Conservation (phyloP, 1,140 invertebrate genomes). For the Drosophila murphyi region DNA sequence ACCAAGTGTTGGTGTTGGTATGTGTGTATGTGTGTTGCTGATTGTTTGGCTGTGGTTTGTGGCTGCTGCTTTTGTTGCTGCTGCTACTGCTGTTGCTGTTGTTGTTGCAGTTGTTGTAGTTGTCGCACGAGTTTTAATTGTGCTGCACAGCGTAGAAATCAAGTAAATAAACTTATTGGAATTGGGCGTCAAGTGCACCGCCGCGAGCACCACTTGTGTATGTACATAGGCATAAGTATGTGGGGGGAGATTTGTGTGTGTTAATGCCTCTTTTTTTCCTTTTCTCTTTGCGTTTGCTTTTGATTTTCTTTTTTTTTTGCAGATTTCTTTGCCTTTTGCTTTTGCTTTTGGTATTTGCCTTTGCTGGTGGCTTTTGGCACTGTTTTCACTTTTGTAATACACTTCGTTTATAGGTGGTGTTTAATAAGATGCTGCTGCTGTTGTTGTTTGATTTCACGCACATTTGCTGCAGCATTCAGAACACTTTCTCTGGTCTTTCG, state of each 20-base stretch:
- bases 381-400: slow-evolving; percentile 67
- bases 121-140: slow-evolving; percentile 25
- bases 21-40: slow-evolving; percentile 10
- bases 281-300: slow-evolving; percentile 24
- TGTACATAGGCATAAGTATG: slow-evolving; percentile 19
- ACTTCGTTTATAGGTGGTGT: slow-evolving; percentile 36
- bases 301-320: slow-evolving; percentile 4
- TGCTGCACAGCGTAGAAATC: slow-evolving; percentile 33
- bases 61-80: slow-evolving; percentile 2
- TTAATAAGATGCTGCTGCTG: slow-evolving; percentile 10
- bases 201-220: slow-evolving; percentile 36
- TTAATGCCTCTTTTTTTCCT: slow-evolving; percentile 18
- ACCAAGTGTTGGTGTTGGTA: slow-evolving; percentile 4
- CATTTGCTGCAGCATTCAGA: slow-evolving; percentile 57
- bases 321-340: slow-evolving; percentile 1
- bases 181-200: slow-evolving; percentile 41
- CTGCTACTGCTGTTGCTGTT: background rate
- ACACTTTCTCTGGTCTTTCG: slow-evolving; percentile 14
- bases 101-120: slow-evolving; percentile 13
- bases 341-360: slow-evolving; percentile 20
- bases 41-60: slow-evolving; percentile 31
- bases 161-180: slow-evolving; percentile 48
- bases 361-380: slow-evolving; percentile 52
- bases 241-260: slow-evolving; percentile 8
- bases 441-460: slow-evolving; percentile 22